phyloP scores from a whole-genome alignment of 2,797 vertebrate genomes.

The Acridotheres tristis region DNA sequence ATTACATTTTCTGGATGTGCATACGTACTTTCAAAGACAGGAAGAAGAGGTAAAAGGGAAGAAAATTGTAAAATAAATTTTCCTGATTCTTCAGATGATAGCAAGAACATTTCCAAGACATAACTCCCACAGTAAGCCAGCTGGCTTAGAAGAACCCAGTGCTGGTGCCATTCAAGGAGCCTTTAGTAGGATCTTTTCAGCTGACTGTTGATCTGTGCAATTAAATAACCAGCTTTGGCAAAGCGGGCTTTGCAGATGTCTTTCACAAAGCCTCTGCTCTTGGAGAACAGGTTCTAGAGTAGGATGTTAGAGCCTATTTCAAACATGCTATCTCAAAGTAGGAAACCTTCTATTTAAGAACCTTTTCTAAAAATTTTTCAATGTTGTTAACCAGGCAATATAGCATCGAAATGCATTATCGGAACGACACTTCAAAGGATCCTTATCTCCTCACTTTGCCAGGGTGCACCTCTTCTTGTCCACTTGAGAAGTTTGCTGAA shows the following conservation, averaged over 20 bases:
- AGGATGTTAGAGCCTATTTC: not conserved
- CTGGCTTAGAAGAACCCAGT: not conserved
- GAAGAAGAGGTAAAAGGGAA: not conserved
- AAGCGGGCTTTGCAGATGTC: not conserved
- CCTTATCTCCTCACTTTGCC: conserved; percentile 81
- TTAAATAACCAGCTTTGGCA: not conserved
- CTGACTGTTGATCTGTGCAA: not conserved
- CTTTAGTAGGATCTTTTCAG: not conserved
- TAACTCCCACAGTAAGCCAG: not conserved
- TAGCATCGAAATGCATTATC: conserved; percentile 85
- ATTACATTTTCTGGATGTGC: not conserved
- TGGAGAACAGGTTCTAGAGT: not conserved
- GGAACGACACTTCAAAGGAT: conserved; percentile 80
- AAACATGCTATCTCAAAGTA: not conserved
- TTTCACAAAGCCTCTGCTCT: not conserved
- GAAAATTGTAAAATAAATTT: not conserved
- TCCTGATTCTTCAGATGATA: not conserved
- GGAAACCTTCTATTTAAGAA: not conserved
- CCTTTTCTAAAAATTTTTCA: not conserved
- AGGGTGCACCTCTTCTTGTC: conserved; percentile 85
- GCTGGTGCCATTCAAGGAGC: not conserved
- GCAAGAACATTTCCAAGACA: not conserved
- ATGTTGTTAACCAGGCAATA: conserved; percentile 74
- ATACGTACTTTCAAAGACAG: not conserved
- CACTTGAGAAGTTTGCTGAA: conserved; percentile 79